Evolutionary conservation across 2,797 vertebrate genomes (phyloP).

Genomic region (Limosa lapponica): DNA sequence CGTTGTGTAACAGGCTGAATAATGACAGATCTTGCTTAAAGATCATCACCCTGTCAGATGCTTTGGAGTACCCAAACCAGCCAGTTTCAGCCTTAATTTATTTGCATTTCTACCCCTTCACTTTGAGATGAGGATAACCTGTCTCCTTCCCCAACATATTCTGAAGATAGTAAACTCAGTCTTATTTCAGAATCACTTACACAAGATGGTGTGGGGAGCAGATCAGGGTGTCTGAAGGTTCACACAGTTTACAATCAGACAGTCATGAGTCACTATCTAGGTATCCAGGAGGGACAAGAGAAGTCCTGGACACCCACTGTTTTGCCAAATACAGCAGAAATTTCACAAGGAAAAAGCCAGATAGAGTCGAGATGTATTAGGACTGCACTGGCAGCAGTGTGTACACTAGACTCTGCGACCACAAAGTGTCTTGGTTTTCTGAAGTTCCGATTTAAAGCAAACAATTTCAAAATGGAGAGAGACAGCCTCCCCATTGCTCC

Average conservation of each 20-base stretch:
- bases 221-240: background rate
- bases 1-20: background rate
- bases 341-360: background rate
- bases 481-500: background rate
- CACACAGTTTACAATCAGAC: background rate
- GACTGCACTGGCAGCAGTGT: background rate
- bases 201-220: rapidly evolving
- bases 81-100: background rate
- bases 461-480: background rate
- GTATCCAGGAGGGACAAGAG: background rate
- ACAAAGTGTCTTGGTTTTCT: background rate
- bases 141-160: background rate
- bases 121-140: background rate
- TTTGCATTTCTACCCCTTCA: background rate
- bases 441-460: background rate
- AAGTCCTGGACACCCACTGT: background rate
- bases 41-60: background rate
- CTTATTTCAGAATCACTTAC: background rate
- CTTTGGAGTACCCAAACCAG: background rate
- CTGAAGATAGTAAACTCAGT: background rate
- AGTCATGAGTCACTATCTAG: background rate
- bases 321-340: background rate
- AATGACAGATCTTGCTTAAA: background rate
- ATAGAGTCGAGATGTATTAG: background rate
- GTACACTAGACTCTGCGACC: rapidly evolving